phyloP scores from a whole-genome alignment of 2,888 invertebrate genomes.

The Synergus umbraculus region DNA sequence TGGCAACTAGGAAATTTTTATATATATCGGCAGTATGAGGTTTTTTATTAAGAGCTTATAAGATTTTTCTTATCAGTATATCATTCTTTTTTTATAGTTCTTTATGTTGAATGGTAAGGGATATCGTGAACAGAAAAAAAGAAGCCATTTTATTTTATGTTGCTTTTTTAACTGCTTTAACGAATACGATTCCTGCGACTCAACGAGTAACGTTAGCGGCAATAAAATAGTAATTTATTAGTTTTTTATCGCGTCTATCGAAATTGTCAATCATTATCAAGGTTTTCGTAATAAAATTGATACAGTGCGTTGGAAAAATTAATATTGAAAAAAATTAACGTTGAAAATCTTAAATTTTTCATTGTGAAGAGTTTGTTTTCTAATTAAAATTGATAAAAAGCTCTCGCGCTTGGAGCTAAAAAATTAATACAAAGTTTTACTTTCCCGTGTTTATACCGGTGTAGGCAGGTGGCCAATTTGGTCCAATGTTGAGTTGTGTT shows the following conservation, averaged over 20 bases:
- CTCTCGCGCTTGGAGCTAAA: conserved; percentile 34
- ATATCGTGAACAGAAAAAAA: conserved; percentile 3
- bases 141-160: conserved; percentile 36
- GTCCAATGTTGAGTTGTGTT: conserved; percentile 39
- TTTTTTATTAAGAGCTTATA: not conserved
- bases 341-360: too few species aligned
- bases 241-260: conserved; percentile 15
- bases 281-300: not conserved
- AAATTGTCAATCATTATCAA: conserved; percentile 10
- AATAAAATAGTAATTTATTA: conserved; percentile 35
- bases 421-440: conserved; percentile 36
- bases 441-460: not conserved
- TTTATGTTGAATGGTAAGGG: conserved; percentile 18
- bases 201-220: not conserved
- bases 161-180: conserved; percentile 21
- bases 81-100: conserved; percentile 11
- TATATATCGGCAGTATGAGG: not conserved
- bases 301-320: not conserved
- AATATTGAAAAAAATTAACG: too few species aligned
- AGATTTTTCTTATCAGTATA: not conserved
- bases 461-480: conserved; percentile 48
- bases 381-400: not conserved
- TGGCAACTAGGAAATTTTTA: not conserved
- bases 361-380: not conserved
- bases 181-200: conserved; percentile 9